Conservation (phyloP, 2,888 invertebrate genomes). For the Ditula angustiorana region DNA sequence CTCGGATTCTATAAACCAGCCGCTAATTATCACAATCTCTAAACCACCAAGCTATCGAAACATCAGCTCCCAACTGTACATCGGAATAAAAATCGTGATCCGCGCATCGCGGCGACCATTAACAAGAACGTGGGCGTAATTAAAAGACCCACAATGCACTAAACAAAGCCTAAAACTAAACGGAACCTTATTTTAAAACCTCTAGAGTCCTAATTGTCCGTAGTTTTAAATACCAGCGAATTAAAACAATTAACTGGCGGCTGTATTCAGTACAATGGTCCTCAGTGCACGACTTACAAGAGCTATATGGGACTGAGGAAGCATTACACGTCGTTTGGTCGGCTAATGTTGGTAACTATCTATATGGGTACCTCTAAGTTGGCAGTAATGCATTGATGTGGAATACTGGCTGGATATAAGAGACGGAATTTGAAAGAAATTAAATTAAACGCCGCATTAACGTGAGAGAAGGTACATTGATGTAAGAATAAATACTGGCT, state of each 20-base stretch:
- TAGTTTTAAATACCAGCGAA: conserved; percentile 55
- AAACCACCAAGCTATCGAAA: conserved; percentile 44
- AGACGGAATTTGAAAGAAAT: too few species aligned
- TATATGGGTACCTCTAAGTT: conserved; percentile 23
- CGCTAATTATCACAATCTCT: conserved; percentile 1
- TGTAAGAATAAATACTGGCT: too few species aligned
- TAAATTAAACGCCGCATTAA: too few species aligned
- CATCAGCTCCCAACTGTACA: conserved; percentile 65
- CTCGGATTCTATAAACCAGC: too few species aligned
- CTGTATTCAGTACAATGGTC: conserved; percentile 81
- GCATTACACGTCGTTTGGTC: conserved; percentile 20
- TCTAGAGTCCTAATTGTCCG: not conserved
- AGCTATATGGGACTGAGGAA: conserved; percentile 36
- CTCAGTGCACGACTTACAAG: conserved; percentile 65
- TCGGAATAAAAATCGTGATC: conserved; percentile 71
- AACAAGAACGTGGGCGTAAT: conserved; percentile 80
- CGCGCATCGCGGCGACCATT: conserved; percentile 72
- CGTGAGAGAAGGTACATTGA: too few species aligned
- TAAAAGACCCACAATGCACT: conserved; percentile 76
- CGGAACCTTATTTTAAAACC: conserved; percentile 16
- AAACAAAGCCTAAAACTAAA: conserved; percentile 44
- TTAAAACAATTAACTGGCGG: conserved; percentile 81
- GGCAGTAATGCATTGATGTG: conserved; percentile 1
- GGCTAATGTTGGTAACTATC: conserved; percentile 22
- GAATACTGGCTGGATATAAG: not conserved